phyloP scores from a whole-genome alignment of 2,888 invertebrate genomes.

The Pseudolycoriella hygida region DNA sequence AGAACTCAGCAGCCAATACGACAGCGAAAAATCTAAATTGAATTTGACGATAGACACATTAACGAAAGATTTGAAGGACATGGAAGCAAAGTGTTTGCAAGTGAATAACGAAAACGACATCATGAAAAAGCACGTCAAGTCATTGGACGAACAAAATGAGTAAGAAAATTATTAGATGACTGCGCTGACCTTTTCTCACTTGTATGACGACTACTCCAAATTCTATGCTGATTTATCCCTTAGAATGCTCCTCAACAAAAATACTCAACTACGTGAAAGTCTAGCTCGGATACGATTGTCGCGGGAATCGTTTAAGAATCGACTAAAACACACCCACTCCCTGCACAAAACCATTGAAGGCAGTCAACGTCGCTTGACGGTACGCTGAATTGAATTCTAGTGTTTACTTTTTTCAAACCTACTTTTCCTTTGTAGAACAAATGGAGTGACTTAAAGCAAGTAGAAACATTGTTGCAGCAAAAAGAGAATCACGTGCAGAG shows the following conservation, averaged over 20 bases:
- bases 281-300: slow-evolving; percentile 22
- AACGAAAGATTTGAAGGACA: slow-evolving; percentile 9
- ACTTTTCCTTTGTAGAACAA: slow-evolving; percentile 10
- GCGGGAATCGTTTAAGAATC: slow-evolving; percentile 22
- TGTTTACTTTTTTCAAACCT: slow-evolving; percentile 11
- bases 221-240: neutral
- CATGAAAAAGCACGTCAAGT: slow-evolving; percentile 16
- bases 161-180: slow-evolving; percentile 4
- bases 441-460: slow-evolving; percentile 23
- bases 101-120: slow-evolving; percentile 12
- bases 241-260: slow-evolving; percentile 13
- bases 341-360: slow-evolving; percentile 24
- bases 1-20: slow-evolving; percentile 55
- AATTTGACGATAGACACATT: slow-evolving; percentile 18
- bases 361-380: neutral
- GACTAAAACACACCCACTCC: slow-evolving; percentile 23
- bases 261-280: slow-evolving; percentile 16
- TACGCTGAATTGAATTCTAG: neutral
- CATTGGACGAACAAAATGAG: slow-evolving; percentile 12
- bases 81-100: slow-evolving; percentile 9
- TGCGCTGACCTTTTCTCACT: neutral
- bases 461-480: slow-evolving; percentile 24
- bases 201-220: no score
- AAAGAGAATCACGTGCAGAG: slow-evolving; percentile 27
- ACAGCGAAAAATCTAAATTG: slow-evolving; percentile 44